Percentiles rank a stretch among this genome's conserved stretches.
phyloP scores from a whole-genome alignment of 2,113 vertebrate genomes.

The Pachycephala philippinensis region DNA sequence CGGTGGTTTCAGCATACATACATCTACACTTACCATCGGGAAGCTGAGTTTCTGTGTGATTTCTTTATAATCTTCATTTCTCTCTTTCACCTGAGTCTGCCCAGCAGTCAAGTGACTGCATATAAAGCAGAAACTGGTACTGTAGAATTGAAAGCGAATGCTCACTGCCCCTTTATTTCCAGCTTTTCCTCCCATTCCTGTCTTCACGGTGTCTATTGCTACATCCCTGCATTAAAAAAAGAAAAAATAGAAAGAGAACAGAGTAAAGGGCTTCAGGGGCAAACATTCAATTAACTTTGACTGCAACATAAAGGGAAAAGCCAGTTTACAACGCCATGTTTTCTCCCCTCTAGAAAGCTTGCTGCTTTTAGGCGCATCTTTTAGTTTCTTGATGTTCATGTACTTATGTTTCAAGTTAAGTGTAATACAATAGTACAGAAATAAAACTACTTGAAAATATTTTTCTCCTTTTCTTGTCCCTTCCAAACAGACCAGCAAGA shows the following conservation, averaged over 20 bases:
- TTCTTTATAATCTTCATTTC: constrained; percentile 82
- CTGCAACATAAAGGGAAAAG: background rate
- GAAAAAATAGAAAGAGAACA: background rate
- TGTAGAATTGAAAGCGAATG: constrained; percentile 80
- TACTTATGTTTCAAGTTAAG: background rate
- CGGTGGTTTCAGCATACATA: background rate
- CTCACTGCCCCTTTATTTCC: constrained; percentile 82
- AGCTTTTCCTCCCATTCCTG: constrained; percentile 81
- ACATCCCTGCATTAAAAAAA: constrained; percentile 68
- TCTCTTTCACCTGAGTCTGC: constrained; percentile 80
- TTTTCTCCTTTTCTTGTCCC: background rate
- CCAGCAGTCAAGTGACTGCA: constrained; percentile 82
- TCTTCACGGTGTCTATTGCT: constrained; percentile 81
- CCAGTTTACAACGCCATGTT: background rate
- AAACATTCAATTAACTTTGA: background rate
- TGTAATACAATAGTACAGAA: background rate
- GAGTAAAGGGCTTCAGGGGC: background rate
- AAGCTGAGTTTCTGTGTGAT: constrained; percentile 82
- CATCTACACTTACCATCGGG: constrained; percentile 68
- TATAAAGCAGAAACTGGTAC: constrained; percentile 80
- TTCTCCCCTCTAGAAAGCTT: background rate
- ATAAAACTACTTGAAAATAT: background rate
- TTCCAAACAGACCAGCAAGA: background rate
- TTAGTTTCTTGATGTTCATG: background rate
- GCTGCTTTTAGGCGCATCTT: background rate